phyloP scores from a whole-genome alignment of 2,888 invertebrate species.

The Epinotia bilunana region DNA sequence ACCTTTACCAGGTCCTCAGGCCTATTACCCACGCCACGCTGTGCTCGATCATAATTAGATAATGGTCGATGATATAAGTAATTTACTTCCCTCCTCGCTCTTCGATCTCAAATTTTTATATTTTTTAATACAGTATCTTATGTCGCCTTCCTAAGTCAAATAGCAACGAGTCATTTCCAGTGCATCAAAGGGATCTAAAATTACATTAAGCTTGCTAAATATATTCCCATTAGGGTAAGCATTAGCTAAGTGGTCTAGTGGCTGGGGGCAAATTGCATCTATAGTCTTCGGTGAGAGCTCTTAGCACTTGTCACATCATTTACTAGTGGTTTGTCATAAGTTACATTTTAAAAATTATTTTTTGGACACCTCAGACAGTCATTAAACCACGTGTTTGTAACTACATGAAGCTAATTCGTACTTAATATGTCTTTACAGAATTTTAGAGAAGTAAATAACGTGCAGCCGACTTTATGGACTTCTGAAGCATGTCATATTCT shows the following conservation, averaged over 20 bases:
- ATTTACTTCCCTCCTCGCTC: too few species aligned
- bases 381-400: neutral
- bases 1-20: too few species aligned
- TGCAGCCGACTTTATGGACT: neutral
- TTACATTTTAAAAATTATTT: neutral
- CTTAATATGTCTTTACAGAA: neutral
- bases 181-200: slow-evolving; percentile 16
- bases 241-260: slow-evolving; percentile 42
- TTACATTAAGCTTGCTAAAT: slow-evolving; percentile 24
- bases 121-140: neutral
- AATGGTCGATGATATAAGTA: too few species aligned
- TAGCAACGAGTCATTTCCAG: neutral
- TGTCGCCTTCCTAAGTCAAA: neutral
- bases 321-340: neutral
- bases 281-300: slow-evolving; percentile 25
- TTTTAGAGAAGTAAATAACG: neutral
- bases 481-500: too few species aligned
- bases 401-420: neutral
- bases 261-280: slow-evolving; percentile 43
- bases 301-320: slow-evolving; percentile 16
- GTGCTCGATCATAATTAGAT: too few species aligned
- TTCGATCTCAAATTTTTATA: too few species aligned
- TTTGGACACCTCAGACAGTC: neutral
- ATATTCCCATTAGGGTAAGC: slow-evolving; percentile 40
- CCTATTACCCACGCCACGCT: too few species aligned